Conservation (phyloP, 2,888 invertebrate genomes). For the Elegia similella region DNA sequence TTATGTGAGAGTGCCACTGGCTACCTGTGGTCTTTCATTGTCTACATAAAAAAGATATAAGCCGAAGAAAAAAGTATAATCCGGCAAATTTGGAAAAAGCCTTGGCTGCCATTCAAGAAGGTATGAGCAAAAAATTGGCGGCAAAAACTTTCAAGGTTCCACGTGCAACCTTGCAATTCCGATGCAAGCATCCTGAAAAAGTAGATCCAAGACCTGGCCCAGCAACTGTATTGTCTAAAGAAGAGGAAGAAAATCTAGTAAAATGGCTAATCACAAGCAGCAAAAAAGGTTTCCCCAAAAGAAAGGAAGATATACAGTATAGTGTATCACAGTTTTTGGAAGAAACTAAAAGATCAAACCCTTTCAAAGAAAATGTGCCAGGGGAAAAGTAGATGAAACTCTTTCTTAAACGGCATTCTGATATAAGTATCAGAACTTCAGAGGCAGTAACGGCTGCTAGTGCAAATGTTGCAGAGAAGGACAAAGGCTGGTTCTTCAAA, state of each 20-base stretch:
- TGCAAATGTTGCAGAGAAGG: conserved; percentile 30
- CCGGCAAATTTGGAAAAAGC: conserved; percentile 20
- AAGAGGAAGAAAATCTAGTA: conserved; percentile 38
- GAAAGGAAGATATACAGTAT: conserved; percentile 30
- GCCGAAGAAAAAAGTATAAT: conserved; percentile 11
- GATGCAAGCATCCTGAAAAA: conserved; percentile 19
- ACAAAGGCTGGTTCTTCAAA: conserved; percentile 33
- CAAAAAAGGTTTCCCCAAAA: conserved; percentile 41
- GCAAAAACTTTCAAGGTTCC: conserved; percentile 22
- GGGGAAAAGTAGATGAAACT: conserved; percentile 33
- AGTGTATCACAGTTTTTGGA: conserved; percentile 36
- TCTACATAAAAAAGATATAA: neutral
- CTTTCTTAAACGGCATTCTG: conserved; percentile 32
- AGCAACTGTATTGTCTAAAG: conserved; percentile 22
- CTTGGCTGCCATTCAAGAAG: conserved; percentile 14
- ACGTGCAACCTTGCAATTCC: conserved; percentile 22
- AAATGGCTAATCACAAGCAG: conserved; percentile 37
- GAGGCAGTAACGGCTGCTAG: conserved; percentile 36
- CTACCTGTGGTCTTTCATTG: neutral
- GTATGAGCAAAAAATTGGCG: too few relatives aligned
- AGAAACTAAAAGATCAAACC: conserved; percentile 18
- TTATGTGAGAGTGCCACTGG: neutral
- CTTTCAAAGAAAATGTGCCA: conserved; percentile 11
- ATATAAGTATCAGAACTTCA: conserved; percentile 28
- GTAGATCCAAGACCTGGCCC: conserved; percentile 21